phyloP scores from a whole-genome alignment of 2,888 invertebrate species.

The Rhogogaster chlorosoma region DNA sequence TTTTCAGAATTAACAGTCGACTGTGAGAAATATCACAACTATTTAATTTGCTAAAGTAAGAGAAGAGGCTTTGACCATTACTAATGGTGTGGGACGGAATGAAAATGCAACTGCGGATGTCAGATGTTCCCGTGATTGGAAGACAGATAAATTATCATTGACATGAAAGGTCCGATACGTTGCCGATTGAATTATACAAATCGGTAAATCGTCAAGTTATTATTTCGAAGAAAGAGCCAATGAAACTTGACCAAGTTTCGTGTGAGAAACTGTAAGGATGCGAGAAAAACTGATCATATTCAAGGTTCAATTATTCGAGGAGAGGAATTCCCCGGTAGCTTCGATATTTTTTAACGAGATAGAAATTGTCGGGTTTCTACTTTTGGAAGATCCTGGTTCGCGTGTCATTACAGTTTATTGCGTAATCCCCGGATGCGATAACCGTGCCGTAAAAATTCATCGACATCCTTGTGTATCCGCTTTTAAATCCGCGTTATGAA shows the following conservation, averaged over 20 bases:
- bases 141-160: neutral
- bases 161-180: neutral
- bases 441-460: neutral
- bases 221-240: neutral
- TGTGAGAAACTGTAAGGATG: neutral
- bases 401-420: constrained; percentile 1
- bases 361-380: neutral
- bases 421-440: constrained; percentile 29
- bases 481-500: neutral
- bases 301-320: neutral
- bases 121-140: neutral
- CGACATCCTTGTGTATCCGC: neutral
- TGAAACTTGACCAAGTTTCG: neutral
- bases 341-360: neutral
- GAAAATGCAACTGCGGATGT: neutral
- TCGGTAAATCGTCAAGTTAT: neutral
- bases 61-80: neutral
- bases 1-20: neutral
- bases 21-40: too few species aligned
- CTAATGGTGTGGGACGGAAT: neutral
- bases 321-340: neutral
- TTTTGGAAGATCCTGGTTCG: constrained; percentile 23
- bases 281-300: neutral
- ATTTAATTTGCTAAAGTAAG: neutral
- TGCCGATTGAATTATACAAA: neutral